Percentiles rank a stretch among this genome's conserved stretches.
Conservation (phyloP, 2,113 vertebrate genomes). For the Clarias magur region DNA sequence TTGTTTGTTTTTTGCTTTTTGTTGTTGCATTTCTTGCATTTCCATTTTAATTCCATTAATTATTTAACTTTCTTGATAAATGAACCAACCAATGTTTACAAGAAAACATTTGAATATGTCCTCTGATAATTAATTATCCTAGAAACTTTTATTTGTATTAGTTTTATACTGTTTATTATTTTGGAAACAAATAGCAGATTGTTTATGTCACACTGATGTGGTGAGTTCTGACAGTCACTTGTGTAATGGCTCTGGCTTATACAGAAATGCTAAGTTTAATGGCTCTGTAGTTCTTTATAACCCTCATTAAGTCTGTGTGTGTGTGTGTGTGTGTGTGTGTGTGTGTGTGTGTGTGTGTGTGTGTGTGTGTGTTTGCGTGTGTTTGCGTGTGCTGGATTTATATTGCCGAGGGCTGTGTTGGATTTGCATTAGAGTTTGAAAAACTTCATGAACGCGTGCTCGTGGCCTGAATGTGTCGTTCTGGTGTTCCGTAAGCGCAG, state of each 20-base stretch:
- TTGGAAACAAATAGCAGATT: background rate
- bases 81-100: background rate
- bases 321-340: background rate
- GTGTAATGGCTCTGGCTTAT: background rate
- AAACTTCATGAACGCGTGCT: background rate
- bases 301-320: background rate
- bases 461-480: conserved; percentile 24
- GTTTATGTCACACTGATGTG: background rate
- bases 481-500: conserved; percentile 36
- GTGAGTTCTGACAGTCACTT: background rate
- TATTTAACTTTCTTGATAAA: background rate
- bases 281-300: background rate
- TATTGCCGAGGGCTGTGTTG: background rate
- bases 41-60: background rate
- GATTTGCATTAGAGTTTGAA: background rate
- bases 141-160: background rate
- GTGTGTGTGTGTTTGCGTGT: background rate
- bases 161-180: background rate
- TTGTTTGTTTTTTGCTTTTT: background rate
- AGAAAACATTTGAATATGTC: background rate
- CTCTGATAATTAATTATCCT: background rate
- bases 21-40: background rate
- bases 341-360: background rate
- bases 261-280: background rate
- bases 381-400: background rate